Conservation (phyloP, 2,888 invertebrate species). For the Cerastis leucographa region DNA sequence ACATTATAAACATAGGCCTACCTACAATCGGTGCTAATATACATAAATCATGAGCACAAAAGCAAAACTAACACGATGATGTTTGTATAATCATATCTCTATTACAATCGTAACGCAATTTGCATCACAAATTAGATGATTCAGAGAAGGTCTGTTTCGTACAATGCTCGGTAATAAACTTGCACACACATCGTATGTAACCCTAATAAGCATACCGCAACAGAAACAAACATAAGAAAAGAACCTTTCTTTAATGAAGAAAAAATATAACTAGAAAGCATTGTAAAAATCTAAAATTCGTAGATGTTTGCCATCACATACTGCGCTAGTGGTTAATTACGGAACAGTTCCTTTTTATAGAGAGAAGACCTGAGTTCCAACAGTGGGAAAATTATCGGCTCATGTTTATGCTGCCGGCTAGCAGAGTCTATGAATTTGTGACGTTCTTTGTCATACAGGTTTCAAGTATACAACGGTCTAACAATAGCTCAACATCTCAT, state of each 20-base stretch:
- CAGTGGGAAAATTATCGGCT: too few relatives aligned
- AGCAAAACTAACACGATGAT: constrained; percentile 43
- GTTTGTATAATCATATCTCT: constrained; percentile 57
- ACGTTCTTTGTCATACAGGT: too few relatives aligned
- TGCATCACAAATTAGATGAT: constrained; percentile 29
- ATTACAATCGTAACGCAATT: constrained; percentile 48
- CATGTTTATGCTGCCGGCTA: not conserved
- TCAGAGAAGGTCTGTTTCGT: constrained; percentile 48
- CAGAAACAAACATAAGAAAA: not conserved
- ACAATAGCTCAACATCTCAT: too few relatives aligned
- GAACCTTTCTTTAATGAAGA: not conserved
- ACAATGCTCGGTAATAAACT: not conserved
- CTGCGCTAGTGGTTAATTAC: too few relatives aligned
- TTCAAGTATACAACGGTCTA: too few relatives aligned
- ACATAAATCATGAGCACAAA: constrained; percentile 44
- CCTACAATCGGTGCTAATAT: constrained; percentile 18
- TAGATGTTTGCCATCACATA: too few relatives aligned
- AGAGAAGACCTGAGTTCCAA: too few relatives aligned
- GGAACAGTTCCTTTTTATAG: too few relatives aligned
- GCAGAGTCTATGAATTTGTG: not conserved
- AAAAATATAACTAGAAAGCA: not conserved
- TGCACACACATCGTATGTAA: not conserved
- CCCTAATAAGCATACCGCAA: not conserved
- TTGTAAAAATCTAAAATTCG: too few relatives aligned
- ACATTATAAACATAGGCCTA: constrained; percentile 10